Evolutionary conservation across 2,797 vertebrate genomes (phyloP), one percentile per base, ranked within the genome.

Genomic region (Chaetophractus vellerosus): DNA sequence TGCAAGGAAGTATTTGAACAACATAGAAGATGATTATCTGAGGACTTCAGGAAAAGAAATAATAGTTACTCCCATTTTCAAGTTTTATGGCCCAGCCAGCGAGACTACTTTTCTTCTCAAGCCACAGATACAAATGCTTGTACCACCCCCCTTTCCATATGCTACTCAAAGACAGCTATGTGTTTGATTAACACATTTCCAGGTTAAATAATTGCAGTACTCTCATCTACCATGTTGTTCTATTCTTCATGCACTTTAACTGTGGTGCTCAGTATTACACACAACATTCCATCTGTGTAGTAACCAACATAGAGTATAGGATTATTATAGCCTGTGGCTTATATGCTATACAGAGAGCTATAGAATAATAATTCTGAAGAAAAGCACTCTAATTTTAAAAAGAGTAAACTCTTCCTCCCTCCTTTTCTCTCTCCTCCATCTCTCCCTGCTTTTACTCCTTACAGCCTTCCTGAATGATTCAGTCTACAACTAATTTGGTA

Each of bases 361-460:
- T 5, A 33, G 33, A 86, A 1, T 38, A 1, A 33, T 38, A 19
- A 76, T 81, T 68, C 61, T 57, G 41, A 95, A 74, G 50, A 3
- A 50, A 95, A 80, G 3, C 5, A 15, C 19, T n/a, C 9, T 87
- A 64, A 81, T 68, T 93, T 80, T 63, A 21, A 50, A 41, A 89
- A 64, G 15, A 64, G 61, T 33, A 55, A 68, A 75, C 0, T 31
- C 4, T 48, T 83, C 21, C 15, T 80, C 28, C 5, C 18, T 90
- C 14, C 3, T 6, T 84, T 63, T 6, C 10, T 90, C 19, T 48
- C 7, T 50, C 21, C 10, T 24, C 23, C 19, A 15, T 50, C 5
- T 69, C 15, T 81, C 87, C 4, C 5, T 18, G 8, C 38, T 0
- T 23, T 2, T 1, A 1, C 52, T 64, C 23, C 28, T 90, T 23